Base-by-base conservation (phyloP, 2,888 invertebrate genomes). In the Stegana nigrithorax region DNA sequence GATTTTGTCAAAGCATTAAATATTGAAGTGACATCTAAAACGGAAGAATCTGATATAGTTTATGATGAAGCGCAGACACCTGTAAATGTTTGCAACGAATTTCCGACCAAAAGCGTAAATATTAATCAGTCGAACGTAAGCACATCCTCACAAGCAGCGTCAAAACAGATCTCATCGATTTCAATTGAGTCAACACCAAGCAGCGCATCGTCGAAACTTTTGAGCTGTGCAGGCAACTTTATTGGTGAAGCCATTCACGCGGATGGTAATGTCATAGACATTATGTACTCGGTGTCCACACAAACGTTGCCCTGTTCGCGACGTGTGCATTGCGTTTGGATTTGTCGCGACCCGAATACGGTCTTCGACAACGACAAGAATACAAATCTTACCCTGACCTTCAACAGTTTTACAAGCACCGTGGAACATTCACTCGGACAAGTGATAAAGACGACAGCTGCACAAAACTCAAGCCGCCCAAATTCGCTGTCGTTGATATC, bases 281-380 rank as follows among this genome's bases (percentile, higher is more conserved):
- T 79, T 21, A 66, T 79, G 17, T 89, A 89, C 82, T 88, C 88
- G 6, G 88, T 89, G 32, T 88, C 88, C 4, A 87, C 85, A 51
- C 88, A 89, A 85, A 57, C 64, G 12, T 57, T 70, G 45, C 69
- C 69, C 2, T 86, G 86, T 63, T 89, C 89, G 2, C 83, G 85
- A n/a, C 80, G 85, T 50, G 87, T 90, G 25, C 89, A 88, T 63
- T 90, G 89, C 81, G 88, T 91, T 73, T 91, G 91, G 88, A 87
- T 91, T 58, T 89, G 90, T 23, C 83, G 87, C 5, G 87, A 87
- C 70, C 86, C 86, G 0, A 86, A 85, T 61, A 82, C 83, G 5
- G 69, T 71, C 0, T 66, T 65, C 26, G 69, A 70, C 23, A 70
- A 73, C 29, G 72, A 70, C 2, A 72, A 69, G 53, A 70, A 75